Evolutionary conservation across 2,888 invertebrate genomes (phyloP).

Genomic region (Agonopterix subpropinquella): DNA sequence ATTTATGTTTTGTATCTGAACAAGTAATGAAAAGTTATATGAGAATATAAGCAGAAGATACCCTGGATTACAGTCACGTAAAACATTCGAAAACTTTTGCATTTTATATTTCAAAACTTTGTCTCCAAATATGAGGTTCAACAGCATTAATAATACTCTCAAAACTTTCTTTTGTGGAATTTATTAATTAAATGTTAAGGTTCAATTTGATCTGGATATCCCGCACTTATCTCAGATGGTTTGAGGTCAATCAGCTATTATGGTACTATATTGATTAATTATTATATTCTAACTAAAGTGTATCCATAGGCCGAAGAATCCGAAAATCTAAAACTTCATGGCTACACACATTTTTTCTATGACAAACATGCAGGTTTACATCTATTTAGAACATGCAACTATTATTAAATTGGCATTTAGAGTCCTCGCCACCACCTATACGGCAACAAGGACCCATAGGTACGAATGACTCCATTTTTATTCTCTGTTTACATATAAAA

Average conservation of each 20-base stretch:
- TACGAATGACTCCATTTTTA: conserved; percentile 12
- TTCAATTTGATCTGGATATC: too few relatives aligned
- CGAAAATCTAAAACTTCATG: conserved; percentile 39
- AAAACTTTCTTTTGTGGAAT: conserved; percentile 14
- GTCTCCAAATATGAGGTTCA: conserved; percentile 16
- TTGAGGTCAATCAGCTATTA: background rate
- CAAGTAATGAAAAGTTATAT: conserved; percentile 9
- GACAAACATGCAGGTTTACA: conserved; percentile 46
- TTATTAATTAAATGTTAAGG: too few relatives aligned
- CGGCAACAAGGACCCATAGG: conserved; percentile 4
- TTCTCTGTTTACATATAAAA: conserved; percentile 18
- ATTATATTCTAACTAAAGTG: background rate
- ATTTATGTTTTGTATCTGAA: background rate
- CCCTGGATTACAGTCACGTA: conserved; percentile 54
- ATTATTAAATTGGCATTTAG: conserved; percentile 16
- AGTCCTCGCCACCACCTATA: background rate
- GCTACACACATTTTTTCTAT: conserved; percentile 55
- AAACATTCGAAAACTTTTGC: conserved; percentile 47
- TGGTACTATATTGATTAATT: background rate
- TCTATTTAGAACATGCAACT: conserved; percentile 58
- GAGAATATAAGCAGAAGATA: conserved; percentile 29
- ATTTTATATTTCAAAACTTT: conserved; percentile 15
- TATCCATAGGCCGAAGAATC: conserved; percentile 44
- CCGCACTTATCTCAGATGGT: too few relatives aligned
- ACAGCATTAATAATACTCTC: conserved; percentile 19